Evolutionary conservation across 2,888 invertebrate genomes (phyloP).

Genomic region (Platerodrilus igneus): DNA sequence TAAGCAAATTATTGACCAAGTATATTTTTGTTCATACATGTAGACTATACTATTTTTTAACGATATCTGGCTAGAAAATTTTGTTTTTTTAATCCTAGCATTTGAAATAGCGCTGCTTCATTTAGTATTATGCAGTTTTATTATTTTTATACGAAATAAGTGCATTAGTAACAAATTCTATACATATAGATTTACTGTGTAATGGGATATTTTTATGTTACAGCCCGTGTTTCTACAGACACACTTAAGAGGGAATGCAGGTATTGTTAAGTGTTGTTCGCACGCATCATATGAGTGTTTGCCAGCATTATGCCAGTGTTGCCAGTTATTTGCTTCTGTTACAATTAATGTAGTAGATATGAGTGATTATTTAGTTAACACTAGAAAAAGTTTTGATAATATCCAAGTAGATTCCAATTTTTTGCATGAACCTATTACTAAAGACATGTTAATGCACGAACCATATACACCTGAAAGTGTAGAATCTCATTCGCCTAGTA

Average conservation of each 20-base stretch:
- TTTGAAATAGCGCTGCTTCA: no score
- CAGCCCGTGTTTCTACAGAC: slow-evolving; percentile 79
- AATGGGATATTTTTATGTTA: slow-evolving; percentile 42
- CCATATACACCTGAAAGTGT: slow-evolving; percentile 81
- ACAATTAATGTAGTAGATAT: slow-evolving; percentile 46
- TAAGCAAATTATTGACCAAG: no score
- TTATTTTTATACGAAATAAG: no score
- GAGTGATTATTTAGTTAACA: slow-evolving; percentile 38
- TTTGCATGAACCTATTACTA: slow-evolving; percentile 52
- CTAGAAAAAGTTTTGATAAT: slow-evolving; percentile 37
- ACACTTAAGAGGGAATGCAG: slow-evolving; percentile 68
- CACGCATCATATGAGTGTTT: slow-evolving; percentile 48
- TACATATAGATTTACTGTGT: no score
- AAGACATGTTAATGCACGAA: slow-evolving; percentile 52
- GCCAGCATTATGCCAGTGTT: slow-evolving; percentile 49
- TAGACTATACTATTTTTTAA: no score
- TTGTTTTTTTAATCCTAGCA: no score
- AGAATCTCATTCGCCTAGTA: slow-evolving; percentile 69
- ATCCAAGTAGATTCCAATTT: slow-evolving; percentile 45
- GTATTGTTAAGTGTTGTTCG: slow-evolving; percentile 64
- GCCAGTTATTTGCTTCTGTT: slow-evolving; percentile 45
- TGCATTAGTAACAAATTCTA: slow-evolving; percentile 2
- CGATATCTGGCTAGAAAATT: no score
- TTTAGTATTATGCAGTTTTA: no score
- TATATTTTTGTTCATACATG: no score